Conservation (phyloP, 2,113 vertebrate species). For the Osmerus mordax region DNA sequence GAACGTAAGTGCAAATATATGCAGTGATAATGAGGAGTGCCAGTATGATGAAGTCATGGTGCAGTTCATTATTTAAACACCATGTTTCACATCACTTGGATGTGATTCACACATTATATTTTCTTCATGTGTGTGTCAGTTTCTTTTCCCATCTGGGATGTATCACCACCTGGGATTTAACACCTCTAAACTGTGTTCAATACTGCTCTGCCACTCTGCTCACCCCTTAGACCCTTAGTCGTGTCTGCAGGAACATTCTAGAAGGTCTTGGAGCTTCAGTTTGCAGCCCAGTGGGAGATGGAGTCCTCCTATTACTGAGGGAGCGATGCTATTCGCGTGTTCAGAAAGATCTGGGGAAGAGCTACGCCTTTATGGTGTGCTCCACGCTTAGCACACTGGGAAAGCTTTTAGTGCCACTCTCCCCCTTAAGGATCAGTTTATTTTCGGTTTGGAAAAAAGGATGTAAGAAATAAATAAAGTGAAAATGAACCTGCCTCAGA, state of each 20-base stretch:
- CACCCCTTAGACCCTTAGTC: constrained; percentile 24
- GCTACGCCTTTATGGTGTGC: neutral
- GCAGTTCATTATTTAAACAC: neutral
- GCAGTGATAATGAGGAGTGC: constrained; percentile 3
- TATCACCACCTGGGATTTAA: constrained; percentile 22
- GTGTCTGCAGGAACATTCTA: constrained; percentile 27
- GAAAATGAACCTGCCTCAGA: constrained; percentile 11
- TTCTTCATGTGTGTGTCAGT: constrained; percentile 23
- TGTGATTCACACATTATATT: no score
- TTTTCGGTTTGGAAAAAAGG: neutral
- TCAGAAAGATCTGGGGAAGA: constrained; percentile 28
- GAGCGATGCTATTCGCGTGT: constrained; percentile 26
- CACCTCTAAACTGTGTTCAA: constrained; percentile 45
- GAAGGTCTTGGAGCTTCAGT: constrained; percentile 20
- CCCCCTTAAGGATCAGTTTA: constrained; percentile 38
- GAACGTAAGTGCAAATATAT: neutral
- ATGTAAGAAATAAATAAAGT: constrained; percentile 18
- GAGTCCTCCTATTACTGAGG: constrained; percentile 15
- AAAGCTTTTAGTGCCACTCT: constrained; percentile 55
- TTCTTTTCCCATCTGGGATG: constrained; percentile 17
- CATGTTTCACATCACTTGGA: no score
- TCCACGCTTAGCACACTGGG: neutral
- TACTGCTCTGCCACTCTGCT: constrained; percentile 15
- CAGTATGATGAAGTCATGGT: neutral
- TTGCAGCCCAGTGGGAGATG: constrained; percentile 14